A percentile compares a stretch with the other conserved stretches of the same genome.
phyloP scores from a whole-genome alignment of 2,797 vertebrate genomes.

The Xiphorhynchus erythropygius region DNA sequence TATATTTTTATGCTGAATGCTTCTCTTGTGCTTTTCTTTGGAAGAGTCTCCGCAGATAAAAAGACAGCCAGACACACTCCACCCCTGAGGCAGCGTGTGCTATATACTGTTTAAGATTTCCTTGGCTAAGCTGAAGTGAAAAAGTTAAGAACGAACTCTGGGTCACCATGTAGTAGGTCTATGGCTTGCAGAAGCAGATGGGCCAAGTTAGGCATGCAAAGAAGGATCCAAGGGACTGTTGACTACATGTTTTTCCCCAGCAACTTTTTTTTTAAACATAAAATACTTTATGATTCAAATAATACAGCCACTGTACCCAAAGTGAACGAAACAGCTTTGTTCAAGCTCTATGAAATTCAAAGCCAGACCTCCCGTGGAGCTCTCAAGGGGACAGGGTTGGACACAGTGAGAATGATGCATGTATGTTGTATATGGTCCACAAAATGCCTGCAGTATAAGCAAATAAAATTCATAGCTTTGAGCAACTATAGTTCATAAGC shows the following conservation, averaged over 20 bases:
- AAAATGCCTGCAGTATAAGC: slow-evolving; percentile 57
- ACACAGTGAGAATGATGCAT: not conserved
- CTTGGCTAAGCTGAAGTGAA: not conserved
- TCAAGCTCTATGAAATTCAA: slow-evolving; percentile 23
- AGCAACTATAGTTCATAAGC: slow-evolving; percentile 49
- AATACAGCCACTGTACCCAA: slow-evolving; percentile 1
- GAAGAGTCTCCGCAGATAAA: slow-evolving; percentile 9
- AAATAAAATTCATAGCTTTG: slow-evolving; percentile 52
- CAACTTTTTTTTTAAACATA: slow-evolving; percentile 12
- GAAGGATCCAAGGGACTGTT: slow-evolving; percentile 9
- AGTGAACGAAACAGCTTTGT: slow-evolving; percentile 14
- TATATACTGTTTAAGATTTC: not conserved
- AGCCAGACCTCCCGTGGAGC: not conserved
- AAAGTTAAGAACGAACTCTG: slow-evolving; percentile 13
- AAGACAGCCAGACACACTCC: not conserved
- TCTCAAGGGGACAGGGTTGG: not conserved
- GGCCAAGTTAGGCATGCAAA: slow-evolving; percentile 20
- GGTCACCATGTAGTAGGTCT: not conserved
- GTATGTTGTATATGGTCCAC: not conserved
- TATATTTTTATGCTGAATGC: not conserved
- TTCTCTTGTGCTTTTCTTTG: slow-evolving; percentile 24
- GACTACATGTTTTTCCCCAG: not conserved
- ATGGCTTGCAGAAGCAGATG: slow-evolving; percentile 34
- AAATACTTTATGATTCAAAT: slow-evolving; percentile 41
- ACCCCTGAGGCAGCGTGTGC: not conserved